Evolutionary conservation across 2,888 invertebrate genomes (phyloP).

Genomic region (Fragum whitleyi): DNA sequence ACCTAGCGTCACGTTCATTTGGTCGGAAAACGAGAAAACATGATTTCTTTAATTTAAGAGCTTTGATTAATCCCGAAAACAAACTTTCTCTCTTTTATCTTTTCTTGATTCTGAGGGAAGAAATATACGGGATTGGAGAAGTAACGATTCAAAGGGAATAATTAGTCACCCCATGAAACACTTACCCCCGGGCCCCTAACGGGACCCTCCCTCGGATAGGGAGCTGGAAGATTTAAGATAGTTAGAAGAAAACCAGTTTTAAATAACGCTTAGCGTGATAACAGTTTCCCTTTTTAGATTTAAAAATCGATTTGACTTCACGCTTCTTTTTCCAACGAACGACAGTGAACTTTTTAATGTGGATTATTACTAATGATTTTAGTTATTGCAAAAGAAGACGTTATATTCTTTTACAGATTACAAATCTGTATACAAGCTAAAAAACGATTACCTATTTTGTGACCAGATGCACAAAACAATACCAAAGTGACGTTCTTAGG

Average conservation of each 20-base stretch:
- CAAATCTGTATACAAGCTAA: too few species aligned
- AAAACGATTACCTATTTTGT: too few species aligned
- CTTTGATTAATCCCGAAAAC: constrained; percentile 11
- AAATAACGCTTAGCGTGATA: constrained; percentile 1
- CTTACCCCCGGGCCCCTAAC: constrained; percentile 23
- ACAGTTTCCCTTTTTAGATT: neutral
- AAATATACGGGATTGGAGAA: constrained; percentile 16
- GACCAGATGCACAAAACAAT: too few species aligned
- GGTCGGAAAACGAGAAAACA: constrained; percentile 6
- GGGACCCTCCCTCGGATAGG: constrained; percentile 9
- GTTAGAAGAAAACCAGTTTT: neutral
- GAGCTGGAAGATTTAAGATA: neutral
- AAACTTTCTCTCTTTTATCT: constrained; percentile 15
- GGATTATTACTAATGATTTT: too few species aligned
- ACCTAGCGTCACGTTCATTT: neutral
- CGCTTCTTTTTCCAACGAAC: too few species aligned
- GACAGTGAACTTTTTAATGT: too few species aligned
- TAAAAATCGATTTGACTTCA: neutral
- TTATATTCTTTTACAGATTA: too few species aligned
- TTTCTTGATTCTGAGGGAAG: neutral
- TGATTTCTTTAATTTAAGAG: constrained; percentile 30
- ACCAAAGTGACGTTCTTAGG: too few species aligned
- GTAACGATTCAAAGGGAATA: constrained; percentile 15
- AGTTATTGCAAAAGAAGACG: too few species aligned
- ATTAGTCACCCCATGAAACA: constrained; percentile 15